Base-by-base conservation (phyloP, 2,888 invertebrate species). In the Cataglyphis albicans region DNA sequence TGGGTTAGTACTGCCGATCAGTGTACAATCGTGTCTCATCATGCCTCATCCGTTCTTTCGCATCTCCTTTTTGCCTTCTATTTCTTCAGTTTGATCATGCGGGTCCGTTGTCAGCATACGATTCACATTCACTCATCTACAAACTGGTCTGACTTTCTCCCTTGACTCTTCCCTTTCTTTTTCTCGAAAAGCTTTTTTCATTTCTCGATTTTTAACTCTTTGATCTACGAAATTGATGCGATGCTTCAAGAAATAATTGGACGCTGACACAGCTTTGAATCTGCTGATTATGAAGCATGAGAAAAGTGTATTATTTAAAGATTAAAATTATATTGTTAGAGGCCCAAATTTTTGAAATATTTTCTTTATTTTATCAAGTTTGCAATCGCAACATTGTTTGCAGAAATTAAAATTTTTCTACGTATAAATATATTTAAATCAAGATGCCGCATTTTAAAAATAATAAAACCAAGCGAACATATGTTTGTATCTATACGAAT, bases 61-160 rank as follows among this genome's bases (percentile, higher is more conserved):
- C 52, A 21, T 52, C 61, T 48, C 80, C n/a, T 1, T 52, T 52
- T 70, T 10, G 57, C 35, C 21, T 65, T 41, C 65, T 82, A 81
- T 84, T 86, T 87, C 88, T 89, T 87, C 84, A 80, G 86, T 86
- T 85, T 65, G 70, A 90, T 88, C 83, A 90, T 90, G 87, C 88
- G 89, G 88, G 89, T 81, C 84, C 61, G 82, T 48, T 57, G 72
- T 55, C 52, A 67, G 52, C 80, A 57, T 85, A 74, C 63, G n/a
- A 41, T 57, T 67, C 41, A 80, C 87, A 87, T 78, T 82, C 85
- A 88, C 81, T 90, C 85, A 86, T 84, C 87, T 84, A 89, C 83
- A 83, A 70, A 63, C 81, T 82, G 52, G 84, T 83, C 81, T 74
- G 81, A 65, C 83, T 18, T 68, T 32, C 44, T 25, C 25, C 41